Evolutionary conservation across 2,797 vertebrate genomes (phyloP).

Genomic region (Sitta carolinensis): DNA sequence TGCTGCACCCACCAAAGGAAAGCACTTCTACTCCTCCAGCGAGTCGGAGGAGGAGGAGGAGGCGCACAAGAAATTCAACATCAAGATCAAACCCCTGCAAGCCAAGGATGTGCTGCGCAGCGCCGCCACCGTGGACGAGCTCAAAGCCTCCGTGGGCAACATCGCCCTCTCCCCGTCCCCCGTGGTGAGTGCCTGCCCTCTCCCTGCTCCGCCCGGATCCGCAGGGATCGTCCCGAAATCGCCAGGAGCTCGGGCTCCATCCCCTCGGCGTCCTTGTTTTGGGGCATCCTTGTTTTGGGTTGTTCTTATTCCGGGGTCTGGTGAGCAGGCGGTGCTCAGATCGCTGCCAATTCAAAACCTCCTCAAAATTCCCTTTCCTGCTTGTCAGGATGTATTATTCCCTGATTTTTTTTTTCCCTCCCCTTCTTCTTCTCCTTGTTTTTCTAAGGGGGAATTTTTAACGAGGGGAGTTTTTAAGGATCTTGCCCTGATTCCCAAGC

Average conservation of each 20-base stretch:
- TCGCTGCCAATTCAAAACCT: too few species aligned
- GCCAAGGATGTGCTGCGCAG: conserved; percentile 85
- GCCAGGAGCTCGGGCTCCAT: fast-evolving
- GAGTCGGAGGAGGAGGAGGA: conserved; percentile 97
- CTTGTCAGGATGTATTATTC: not conserved
- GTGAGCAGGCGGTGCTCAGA: too few species aligned
- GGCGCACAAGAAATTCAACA: conserved; percentile 92
- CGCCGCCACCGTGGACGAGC: conserved; percentile 89
- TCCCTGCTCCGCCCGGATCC: fast-evolving
- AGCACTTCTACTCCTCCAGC: conserved; percentile 94
- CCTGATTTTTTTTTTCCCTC: too few species aligned
- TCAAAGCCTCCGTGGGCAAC: conserved; percentile 93
- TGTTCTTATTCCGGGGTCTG: too few species aligned
- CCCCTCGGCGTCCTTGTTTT: fast-evolving
- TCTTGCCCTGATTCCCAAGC: too few species aligned
- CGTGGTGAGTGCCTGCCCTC: conserved; percentile 83
- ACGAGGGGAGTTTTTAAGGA: too few species aligned
- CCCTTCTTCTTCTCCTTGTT: too few species aligned
- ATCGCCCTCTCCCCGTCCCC: conserved; percentile 93
- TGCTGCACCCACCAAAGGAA: conserved; percentile 86
- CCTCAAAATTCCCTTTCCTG: not conserved
- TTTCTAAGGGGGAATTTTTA: too few species aligned
- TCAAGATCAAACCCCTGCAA: conserved; percentile 93
- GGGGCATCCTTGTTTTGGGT: not conserved
- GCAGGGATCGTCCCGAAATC: fast-evolving